Base-by-base conservation (phyloP, 1,140 invertebrate species). In the Leptestheria dahalacensis region DNA sequence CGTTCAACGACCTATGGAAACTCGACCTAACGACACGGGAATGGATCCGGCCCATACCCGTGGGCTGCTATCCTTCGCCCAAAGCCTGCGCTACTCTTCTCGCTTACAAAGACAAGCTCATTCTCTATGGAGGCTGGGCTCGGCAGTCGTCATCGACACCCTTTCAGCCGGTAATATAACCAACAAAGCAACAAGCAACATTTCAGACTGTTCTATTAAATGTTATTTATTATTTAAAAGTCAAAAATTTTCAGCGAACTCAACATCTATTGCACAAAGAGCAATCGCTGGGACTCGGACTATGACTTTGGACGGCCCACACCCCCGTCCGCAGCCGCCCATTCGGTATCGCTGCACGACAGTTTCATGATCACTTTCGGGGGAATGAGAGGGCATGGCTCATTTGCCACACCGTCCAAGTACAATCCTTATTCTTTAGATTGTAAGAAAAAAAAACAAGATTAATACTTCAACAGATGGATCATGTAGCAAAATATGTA, bases 1-100 rank as follows among this genome's bases (percentile, higher is more conserved):
- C 93, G 10, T 97, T 97, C 67, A 97, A 98, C 78, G 94, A 98
- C 75, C 76, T 98, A 9, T 97, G 94, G 94, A 79, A 80, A 64
- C 82, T 97, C 70, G 88, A 97, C 77, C 77, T 97, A 48, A 83
- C 85, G 6, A 83, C 79, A 49, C 77, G 89, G 68, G 77, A 82
- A 64, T 96, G 92, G 92, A 75, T 82, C 4, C 76, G 88, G 66
- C 84, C 86, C 0, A 70, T 86, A 11, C 83, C 86, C 1, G 82
- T 82, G 71, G 92, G 92, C 24, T 86, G 82, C 41, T 96, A 96
- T 77, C 95, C 95, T 26, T 89, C 89, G 4, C 93, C 95, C 3
- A 98, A 97, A 76, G 92, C 93, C 56, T 92, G 90, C 72, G 88
- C 91, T 41, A 85, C 87, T 21, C 82, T 97, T 78, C 83, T 94